Percentiles rank a stretch among this genome's conserved stretches.
These are phyloP conservation scores for Ips nitidus DNA, from an alignment of 1,140 invertebrate species.

Conservation along the genomic window DNA sequence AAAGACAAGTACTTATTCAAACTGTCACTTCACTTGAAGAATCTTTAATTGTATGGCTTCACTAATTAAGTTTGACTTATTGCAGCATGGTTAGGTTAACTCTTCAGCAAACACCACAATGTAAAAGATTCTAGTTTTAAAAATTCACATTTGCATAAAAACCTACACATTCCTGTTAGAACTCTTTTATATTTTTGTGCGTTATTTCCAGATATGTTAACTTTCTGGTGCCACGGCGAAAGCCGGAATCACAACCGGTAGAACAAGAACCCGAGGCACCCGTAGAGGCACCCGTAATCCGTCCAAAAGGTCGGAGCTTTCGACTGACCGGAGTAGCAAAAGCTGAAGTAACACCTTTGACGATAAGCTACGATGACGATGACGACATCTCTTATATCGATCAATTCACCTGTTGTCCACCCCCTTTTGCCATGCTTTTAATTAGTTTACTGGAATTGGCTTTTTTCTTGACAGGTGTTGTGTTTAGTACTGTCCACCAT, in stretches of 20 bases:
- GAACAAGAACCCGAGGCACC: constrained; percentile 59
- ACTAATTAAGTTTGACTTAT: no score
- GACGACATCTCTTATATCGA: constrained; percentile 77
- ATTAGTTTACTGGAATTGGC: constrained; percentile 70
- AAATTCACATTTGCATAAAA: not conserved
- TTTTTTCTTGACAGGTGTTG: constrained; percentile 56
- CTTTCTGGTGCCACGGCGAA: constrained; percentile 25
- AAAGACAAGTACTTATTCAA: no score
- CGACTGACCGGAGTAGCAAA: not conserved
- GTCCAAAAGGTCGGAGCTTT: constrained; percentile 52
- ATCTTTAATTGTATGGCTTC: no score
- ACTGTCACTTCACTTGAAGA: no score
- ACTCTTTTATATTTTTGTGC: not conserved
- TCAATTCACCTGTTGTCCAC: constrained; percentile 81
- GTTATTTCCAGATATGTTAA: constrained; percentile 25
- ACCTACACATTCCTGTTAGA: not conserved
- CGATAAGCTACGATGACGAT: constrained; percentile 15
- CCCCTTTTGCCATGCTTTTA: constrained; percentile 80
- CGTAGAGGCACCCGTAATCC: constrained; percentile 79
- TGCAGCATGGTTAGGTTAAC: no score
- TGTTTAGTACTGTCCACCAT: not conserved
- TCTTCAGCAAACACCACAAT: not conserved
- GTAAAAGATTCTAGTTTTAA: no score
- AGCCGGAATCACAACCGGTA: constrained; percentile 85
- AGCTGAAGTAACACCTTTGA: not conserved